A percentile compares a stretch with the other conserved stretches of the same genome.
These are phyloP conservation scores for Anguilla marmorata DNA, from an alignment of 2,797 vertebrate genomes.

Conservation along the genomic window DNA sequence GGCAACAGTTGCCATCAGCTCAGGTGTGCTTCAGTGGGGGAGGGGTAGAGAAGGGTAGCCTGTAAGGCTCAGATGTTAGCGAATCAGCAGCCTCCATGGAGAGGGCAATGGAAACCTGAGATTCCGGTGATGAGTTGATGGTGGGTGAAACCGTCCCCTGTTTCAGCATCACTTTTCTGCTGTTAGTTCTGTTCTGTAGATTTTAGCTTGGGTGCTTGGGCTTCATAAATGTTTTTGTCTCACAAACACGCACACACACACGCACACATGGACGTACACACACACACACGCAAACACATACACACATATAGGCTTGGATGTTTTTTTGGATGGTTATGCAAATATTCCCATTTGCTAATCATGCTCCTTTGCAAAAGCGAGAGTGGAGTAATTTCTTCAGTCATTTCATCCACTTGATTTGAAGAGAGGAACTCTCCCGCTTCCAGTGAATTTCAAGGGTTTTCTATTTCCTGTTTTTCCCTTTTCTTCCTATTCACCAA, in stretches of 20 bases:
- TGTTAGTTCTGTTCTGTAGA: background rate
- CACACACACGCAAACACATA: background rate
- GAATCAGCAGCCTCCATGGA: background rate
- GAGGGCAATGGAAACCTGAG: conserved; percentile 28
- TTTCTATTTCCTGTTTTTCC: conserved; percentile 45
- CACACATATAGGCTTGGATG: background rate
- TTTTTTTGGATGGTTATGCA: background rate
- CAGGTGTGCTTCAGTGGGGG: conserved; percentile 40
- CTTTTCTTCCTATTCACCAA: conserved; percentile 33
- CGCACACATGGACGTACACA: background rate
- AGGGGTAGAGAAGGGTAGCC: background rate
- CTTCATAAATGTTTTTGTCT: background rate
- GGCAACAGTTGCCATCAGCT: conserved; percentile 43
- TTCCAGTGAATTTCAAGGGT: conserved; percentile 47
- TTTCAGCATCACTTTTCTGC: background rate
- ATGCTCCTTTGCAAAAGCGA: background rate
- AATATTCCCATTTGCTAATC: background rate
- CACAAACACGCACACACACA: no score
- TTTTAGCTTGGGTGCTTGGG: background rate
- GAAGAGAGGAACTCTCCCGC: conserved; percentile 29
- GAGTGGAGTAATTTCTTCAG: conserved; percentile 1
- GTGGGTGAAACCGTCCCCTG: background rate
- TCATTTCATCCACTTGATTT: conserved; percentile 31
- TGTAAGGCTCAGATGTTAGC: conserved; percentile 23
- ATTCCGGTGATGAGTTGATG: background rate